Evolutionary conservation across 2,113 vertebrate genomes (phyloP).

Genomic region (Scomber scombrus): DNA sequence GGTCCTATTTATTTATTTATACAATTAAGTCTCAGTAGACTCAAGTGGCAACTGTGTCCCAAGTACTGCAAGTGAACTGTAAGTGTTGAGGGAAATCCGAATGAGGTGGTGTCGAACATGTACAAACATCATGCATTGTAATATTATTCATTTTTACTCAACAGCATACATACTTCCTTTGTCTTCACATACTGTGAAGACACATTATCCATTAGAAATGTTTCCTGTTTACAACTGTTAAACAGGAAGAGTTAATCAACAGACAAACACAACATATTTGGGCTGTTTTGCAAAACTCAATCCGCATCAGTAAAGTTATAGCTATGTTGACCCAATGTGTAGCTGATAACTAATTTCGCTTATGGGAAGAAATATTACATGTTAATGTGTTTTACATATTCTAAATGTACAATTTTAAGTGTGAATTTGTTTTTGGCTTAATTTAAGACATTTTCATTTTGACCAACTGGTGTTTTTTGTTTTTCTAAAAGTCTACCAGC

Average conservation of each 20-base stretch:
- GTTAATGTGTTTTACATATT: conserved; percentile 11
- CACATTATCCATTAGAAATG: conserved; percentile 6
- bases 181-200: neutral
- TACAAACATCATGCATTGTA: conserved; percentile 1
- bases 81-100: conserved; percentile 34
- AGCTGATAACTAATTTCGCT: conserved; percentile 21
- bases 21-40: conserved; percentile 46
- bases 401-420: conserved; percentile 1
- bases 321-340: conserved; percentile 28
- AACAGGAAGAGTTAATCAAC: neutral
- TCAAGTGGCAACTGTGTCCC: conserved; percentile 52
- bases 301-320: conserved; percentile 23
- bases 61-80: conserved; percentile 28
- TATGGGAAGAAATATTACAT: conserved; percentile 15
- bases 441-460: conserved; percentile 37
- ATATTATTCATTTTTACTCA: neutral
- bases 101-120: neutral
- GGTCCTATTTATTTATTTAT: conserved; percentile 84
- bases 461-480: conserved; percentile 14
- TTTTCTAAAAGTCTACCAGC: neutral
- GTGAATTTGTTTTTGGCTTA: conserved; percentile 38
- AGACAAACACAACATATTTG: conserved; percentile 14
- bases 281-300: conserved; percentile 18
- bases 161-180: neutral
- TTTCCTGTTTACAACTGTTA: conserved; percentile 14